Evolutionary conservation across 1,140 invertebrate species (phyloP), one percentile per base, ranked within the genome.

Genomic region (Drosophila cardini): DNA sequence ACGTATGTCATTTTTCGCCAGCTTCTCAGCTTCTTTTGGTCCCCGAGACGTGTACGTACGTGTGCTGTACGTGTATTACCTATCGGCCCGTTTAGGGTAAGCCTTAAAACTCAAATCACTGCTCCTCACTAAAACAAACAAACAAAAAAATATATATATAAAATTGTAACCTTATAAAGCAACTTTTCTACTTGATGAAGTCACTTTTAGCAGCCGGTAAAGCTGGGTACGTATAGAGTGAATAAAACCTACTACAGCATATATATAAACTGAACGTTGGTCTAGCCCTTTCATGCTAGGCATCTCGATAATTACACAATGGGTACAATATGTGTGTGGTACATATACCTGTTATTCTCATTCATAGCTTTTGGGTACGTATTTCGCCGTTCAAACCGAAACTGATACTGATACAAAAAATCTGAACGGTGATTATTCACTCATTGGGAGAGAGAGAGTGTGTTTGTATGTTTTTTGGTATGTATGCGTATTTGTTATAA

Each of bases 151-250:
- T 73, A 16, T 68, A 58, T 58, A 67, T 64, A 83, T 75, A 76
- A 60, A 68, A 68, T 68, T 83, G 80, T 84, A 69, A 79, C 72
- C 63, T 50, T 21, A 26, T 26, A 63, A 82, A 81, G 79, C 79
- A 74, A 26, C 21, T 82, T 83, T 74, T 83, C 67, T 61, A 69
- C 72, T 80, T 76, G 72, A 83, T 76, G 76, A 83, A 80, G 80
- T 80, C 71, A 78, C 48, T 87, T 85, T 78, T 72, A 26, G 21
- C 83, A 76, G 83, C 70, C 78, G 55, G 57, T 80, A 68, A 73
- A 50, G 60, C 65, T 72, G 63, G 83, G 82, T 86, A 87, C 62
- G 82, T 86, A 87, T 86, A 71, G 57, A 80, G 81, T 85, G 71
- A 67, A 75, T 55, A 55, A 36, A 18, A 55, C 52, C 21, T 26